phyloP scores from a whole-genome alignment of 2,113 vertebrate genomes.

The Pelobates fuscus region DNA sequence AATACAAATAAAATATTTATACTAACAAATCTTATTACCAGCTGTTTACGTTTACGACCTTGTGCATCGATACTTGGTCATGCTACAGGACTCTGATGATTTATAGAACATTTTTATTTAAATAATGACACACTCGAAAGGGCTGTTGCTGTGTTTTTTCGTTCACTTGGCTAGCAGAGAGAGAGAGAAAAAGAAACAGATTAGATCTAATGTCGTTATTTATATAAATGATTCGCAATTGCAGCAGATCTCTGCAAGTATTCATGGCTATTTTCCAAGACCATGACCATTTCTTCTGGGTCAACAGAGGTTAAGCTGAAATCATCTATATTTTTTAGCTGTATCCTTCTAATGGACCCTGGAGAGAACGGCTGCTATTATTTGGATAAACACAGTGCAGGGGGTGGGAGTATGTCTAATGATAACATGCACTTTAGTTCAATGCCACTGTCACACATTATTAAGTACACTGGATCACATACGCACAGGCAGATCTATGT shows the following conservation, averaged over 20 bases:
- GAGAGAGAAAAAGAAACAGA: neutral
- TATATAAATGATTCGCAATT: neutral
- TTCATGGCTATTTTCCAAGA: conserved; percentile 27
- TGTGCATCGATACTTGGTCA: neutral
- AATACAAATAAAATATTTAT: too few relatives aligned
- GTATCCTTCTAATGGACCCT: conserved; percentile 10
- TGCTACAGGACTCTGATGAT: neutral
- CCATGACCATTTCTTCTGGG: neutral
- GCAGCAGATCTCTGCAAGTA: neutral
- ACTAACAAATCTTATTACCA: too few relatives aligned
- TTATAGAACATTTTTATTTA: neutral
- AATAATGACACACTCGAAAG: neutral
- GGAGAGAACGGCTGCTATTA: conserved; percentile 16
- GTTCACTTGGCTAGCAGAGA: neutral
- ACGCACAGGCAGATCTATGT: neutral
- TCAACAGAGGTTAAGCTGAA: conserved; percentile 22
- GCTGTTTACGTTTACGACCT: too few relatives aligned
- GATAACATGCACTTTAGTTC: conserved; percentile 30
- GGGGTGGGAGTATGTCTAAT: conserved; percentile 7
- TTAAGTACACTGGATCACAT: neutral
- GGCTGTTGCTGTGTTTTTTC: neutral
- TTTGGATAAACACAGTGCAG: conserved; percentile 34
- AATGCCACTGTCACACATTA: conserved; percentile 26
- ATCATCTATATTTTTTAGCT: neutral
- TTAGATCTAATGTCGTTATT: neutral